Base-by-base conservation (phyloP, 2,888 invertebrate genomes). In the Drosophila flavopinicola region DNA sequence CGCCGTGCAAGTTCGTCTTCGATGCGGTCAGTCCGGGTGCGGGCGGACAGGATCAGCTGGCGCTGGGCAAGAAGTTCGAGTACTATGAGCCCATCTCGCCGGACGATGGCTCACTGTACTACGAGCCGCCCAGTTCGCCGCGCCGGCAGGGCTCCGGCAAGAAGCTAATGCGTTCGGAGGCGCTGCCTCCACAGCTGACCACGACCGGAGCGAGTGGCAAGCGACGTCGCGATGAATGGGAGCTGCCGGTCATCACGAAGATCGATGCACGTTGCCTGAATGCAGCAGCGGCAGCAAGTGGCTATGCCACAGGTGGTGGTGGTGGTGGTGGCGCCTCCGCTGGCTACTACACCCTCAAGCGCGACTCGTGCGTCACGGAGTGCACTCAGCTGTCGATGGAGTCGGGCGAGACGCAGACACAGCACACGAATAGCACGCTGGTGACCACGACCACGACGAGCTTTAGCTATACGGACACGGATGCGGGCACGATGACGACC, bases 1-100 rank as follows among this genome's bases (percentile, higher is more conserved):
- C 93, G 32, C 93, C 93, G 0, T 91, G 93, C 27, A 93, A 93
- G 75, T 94, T 94, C 66, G 92, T 93, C 37, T 94, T 93, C 75
- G 93, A 91, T 71, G 90, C 91, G 3, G 90, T 91, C 13, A 91
- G 90, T 67, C 91, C 91, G 0, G 73, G 75, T n/a, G 42, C 68
- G 1, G 86, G 85, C 35, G 85, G 84, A 32, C 66, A 66, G 49
- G 82, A 80, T 30, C 74, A 75, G 38, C 32, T 61, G 0, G 54
- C 76, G 0, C 63, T 79, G 42, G 58, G 70, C 15, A 80, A 87
- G 45, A 91, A 91, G 66, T 91, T 91, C 47, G 91, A 91, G 48
- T 91, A 90, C 60, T 91, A 90, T 49, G 91, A 91, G 25, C 90
- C 91, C 6, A 78, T 89, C 20, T 88, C 90, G 0, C 90, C 91